These are phyloP conservation scores for Chelon auratus DNA, from an alignment of 2,797 vertebrate species.

Conservation along the genomic window DNA sequence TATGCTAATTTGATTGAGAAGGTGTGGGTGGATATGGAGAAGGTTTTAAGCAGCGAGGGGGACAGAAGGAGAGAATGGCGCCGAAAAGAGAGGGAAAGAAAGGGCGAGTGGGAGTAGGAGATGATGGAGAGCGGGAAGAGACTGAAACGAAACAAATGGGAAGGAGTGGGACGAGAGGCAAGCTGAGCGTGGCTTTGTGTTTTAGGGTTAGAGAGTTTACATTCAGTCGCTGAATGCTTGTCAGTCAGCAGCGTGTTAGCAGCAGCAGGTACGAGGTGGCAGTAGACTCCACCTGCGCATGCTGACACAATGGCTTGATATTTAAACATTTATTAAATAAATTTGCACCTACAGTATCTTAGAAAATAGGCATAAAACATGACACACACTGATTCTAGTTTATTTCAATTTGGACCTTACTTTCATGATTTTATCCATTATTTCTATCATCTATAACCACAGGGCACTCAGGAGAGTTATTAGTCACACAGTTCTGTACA, in stretches of 20 bases:
- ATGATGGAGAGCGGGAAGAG: slow-evolving; percentile 49
- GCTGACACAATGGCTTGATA: neutral
- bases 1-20: slow-evolving; percentile 83
- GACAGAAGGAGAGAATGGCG: slow-evolving; percentile 66
- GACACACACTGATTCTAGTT: neutral
- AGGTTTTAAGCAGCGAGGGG: slow-evolving; percentile 69
- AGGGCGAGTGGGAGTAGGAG: slow-evolving; percentile 66
- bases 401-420: neutral
- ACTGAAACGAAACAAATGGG: slow-evolving; percentile 64
- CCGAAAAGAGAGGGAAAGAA: slow-evolving; percentile 46
- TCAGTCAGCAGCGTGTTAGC: slow-evolving; percentile 40
- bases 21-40: slow-evolving; percentile 82
- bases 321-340: neutral
- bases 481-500: neutral
- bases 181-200: slow-evolving; percentile 41
- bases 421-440: neutral
- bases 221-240: slow-evolving; percentile 51
- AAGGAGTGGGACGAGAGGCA: slow-evolving; percentile 59
- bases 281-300: neutral
- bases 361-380: neutral
- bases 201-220: slow-evolving; percentile 53
- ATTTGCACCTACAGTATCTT: neutral
- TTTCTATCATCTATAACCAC: neutral
- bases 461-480: neutral
- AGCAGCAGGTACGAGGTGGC: slow-evolving; percentile 3